phyloP scores from a whole-genome alignment of 1,140 invertebrate species.

The Drosophila eugracilis region DNA sequence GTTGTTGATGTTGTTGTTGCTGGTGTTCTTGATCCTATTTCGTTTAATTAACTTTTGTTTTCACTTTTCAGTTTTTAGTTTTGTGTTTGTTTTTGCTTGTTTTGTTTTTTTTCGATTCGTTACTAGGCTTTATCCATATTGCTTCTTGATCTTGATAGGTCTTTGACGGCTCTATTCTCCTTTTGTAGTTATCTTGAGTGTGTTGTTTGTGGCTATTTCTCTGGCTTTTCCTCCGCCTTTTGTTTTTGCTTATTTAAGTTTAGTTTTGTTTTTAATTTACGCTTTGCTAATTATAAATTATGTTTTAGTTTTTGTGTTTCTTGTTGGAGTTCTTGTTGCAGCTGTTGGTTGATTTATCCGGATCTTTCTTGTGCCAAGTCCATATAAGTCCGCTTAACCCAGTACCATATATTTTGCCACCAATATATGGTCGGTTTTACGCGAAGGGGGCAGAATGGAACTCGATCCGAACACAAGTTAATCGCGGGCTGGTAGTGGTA shows the following conservation, averaged over 20 bases:
- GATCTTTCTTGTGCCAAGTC: constrained; percentile 31
- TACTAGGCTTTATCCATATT: constrained; percentile 41
- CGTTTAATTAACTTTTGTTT: constrained; percentile 22
- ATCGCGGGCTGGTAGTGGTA: constrained; percentile 8
- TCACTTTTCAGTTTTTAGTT: too few relatives aligned
- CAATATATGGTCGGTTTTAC: constrained; percentile 2
- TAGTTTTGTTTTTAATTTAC: constrained; percentile 54
- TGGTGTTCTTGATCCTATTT: constrained; percentile 19
- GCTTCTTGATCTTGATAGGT: constrained; percentile 46
- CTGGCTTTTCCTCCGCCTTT: constrained; percentile 14
- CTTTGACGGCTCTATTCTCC: constrained; percentile 36
- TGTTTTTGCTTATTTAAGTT: constrained; percentile 37
- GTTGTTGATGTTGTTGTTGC: constrained; percentile 15
- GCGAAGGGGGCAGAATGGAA: constrained; percentile 4
- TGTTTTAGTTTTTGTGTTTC: constrained; percentile 50
- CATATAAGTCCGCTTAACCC: not conserved
- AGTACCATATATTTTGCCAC: constrained; percentile 31
- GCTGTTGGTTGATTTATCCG: constrained; percentile 25
- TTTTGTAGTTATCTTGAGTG: constrained; percentile 17
- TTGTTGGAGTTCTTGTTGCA: constrained; percentile 37
- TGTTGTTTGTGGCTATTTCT: constrained; percentile 24
- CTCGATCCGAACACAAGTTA: constrained; percentile 35
- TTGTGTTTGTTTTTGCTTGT: too few relatives aligned
- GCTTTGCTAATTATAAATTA: constrained; percentile 78
- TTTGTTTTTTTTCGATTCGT: constrained; percentile 28